Evolutionary conservation across 2,888 invertebrate genomes (phyloP), one percentile per base, ranked within the genome.

Genomic region (Smittia sp.): DNA sequence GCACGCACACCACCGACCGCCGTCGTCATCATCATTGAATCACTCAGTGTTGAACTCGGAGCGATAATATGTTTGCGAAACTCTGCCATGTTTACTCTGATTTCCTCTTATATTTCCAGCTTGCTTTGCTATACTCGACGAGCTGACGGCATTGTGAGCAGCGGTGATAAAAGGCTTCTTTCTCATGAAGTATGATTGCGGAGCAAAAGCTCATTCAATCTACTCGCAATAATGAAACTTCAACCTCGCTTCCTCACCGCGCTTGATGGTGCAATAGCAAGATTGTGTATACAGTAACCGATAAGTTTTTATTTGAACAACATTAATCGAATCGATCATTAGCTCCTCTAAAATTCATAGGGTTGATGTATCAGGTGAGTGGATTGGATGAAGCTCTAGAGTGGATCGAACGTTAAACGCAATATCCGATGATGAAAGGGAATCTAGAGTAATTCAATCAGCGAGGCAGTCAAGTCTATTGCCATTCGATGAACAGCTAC

Each of bases 271-370:
- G 58, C 58, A 58, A 22, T 58, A 22, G 18, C 18, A 15, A 15
- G 54, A 9, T 6, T 46, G 46, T 46, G 11, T n/a, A 32, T 32
- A 58, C 22, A 22, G 22, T 15, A 41, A 68, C 69, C 25, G 20
- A 69, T 69, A 69, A 69, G 54, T 69, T 32, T 54, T 22, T 22
- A 67, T 67, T 67, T 69, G 41, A 41, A 13, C 1, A 69, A 24
- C 24, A 54, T 52, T 54, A 54, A 69, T 69, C 54, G 69, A 69
- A 69, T 69, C 69, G 46, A 69, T 69, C 69, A 69, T 69, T 69
- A 52, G 69, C 69, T 69, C 9, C 32, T 32, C 32, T 3, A 32
- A 6, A 32, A 32, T 32, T 32, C 9, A 32, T 32, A 32, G 32
- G 9, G 32, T 9, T 6, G 3, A 6, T 9, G 32, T 32, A 6